Base-by-base conservation (phyloP, 1,140 invertebrate genomes). In the Drosophila yakuba region DNA sequence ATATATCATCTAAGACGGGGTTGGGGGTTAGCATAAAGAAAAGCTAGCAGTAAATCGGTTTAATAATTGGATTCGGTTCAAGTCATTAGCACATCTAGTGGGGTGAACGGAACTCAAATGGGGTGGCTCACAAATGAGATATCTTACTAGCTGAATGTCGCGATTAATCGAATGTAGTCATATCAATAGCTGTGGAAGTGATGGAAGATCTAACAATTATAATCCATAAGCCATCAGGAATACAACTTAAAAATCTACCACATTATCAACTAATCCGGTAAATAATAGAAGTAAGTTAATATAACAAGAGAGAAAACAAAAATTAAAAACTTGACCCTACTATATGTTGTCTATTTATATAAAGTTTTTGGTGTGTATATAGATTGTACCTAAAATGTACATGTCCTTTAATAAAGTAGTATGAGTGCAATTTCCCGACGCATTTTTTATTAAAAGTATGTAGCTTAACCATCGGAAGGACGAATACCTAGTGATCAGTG, bases 61-160 rank as follows among this genome's bases (percentile, higher is more conserved):
- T 56, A 47, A 57, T 71, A 71, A 71, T 71, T 71, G 50, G 51
- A 68, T 71, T 71, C 67, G 35, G 50, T 68, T 71, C 67, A 71
- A 71, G 64, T 71, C 51, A 77, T 56, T 78, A 78, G 66, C 74
- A 72, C 43, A 78, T 78, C 75, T 78, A 78, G 45, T 32, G 25
- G 51, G 41, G 17, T 38, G 25, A 68, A 57, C 39, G 23, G 36
- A 69, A 71, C 25, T 71, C 36, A 57, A 47, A 57, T 12, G 28
- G 1, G 14, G 63, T n/a, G 20, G 35, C n/a, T 71, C 67, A 58
- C 23, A 71, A 58, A 71, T 71, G 38, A 25, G 47, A n/a, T 39
- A 38, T 71, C 35, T 3, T 71, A 36, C 52, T 58, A 35, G 64
- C 43, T 41, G 36, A 71, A 68, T 55, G 44, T 50, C 41, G 43